Evolutionary conservation across 1,140 invertebrate species (phyloP).

Genomic region (Zaprionus vittiger): DNA sequence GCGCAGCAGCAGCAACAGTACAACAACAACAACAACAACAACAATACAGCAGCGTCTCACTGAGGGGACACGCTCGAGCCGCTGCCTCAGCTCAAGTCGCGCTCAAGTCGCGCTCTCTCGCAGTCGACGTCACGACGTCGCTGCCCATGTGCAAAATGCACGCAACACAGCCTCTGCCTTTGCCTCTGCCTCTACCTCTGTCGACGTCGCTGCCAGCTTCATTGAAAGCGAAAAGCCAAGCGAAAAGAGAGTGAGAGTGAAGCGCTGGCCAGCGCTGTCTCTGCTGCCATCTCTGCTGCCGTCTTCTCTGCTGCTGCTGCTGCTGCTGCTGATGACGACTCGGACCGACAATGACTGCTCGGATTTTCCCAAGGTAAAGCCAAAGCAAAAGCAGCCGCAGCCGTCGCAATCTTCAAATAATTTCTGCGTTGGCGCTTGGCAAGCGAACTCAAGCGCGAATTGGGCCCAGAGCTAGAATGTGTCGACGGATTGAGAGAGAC

Average conservation of each 20-base stretch:
- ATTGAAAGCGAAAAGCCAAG: slow-evolving; percentile 61
- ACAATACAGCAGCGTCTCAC: neutral
- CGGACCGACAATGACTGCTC: slow-evolving; percentile 69
- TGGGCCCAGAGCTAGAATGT: slow-evolving; percentile 40
- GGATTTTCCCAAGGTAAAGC: slow-evolving; percentile 80
- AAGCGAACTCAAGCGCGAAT: slow-evolving; percentile 17
- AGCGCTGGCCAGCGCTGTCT: slow-evolving; percentile 10
- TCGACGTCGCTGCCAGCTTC: slow-evolving; percentile 26
- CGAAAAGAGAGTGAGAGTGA: slow-evolving; percentile 73
- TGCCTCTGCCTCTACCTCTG: neutral
- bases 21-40: no score
- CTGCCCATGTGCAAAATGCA: slow-evolving; percentile 70
- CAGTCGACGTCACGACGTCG: slow-evolving; percentile 32
- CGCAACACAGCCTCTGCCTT: slow-evolving; percentile 48
- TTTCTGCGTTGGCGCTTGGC: slow-evolving; percentile 31
- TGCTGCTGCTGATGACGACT: slow-evolving; percentile 45
- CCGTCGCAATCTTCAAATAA: slow-evolving; percentile 26
- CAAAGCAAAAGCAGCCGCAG: neutral
- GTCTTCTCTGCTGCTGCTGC: slow-evolving; percentile 5
- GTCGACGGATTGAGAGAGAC: slow-evolving; percentile 1
- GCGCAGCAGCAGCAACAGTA: slow-evolving; percentile 4
- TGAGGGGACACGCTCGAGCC: slow-evolving; percentile 34
- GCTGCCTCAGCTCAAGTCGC: slow-evolving; percentile 33
- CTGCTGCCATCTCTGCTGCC: slow-evolving; percentile 25
- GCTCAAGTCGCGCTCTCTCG: slow-evolving; percentile 25